Evolutionary conservation across 2,888 invertebrate genomes (phyloP), one percentile per base, ranked within the genome.

Genomic region (Gari tellinella): DNA sequence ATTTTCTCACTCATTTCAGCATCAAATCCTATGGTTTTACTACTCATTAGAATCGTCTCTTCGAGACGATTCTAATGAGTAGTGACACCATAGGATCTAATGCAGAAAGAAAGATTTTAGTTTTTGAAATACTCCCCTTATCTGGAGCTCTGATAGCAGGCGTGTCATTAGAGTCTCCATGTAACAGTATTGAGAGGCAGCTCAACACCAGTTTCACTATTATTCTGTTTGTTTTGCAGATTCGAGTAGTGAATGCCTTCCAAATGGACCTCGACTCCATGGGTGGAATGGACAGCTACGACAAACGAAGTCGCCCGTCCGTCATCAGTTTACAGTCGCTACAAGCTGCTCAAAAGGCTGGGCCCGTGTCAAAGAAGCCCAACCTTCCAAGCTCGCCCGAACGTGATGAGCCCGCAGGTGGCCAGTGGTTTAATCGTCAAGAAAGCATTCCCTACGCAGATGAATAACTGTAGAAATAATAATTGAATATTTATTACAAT

Each of bases 161-260:
- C n/a, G n/a, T n/a, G n/a, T n/a, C n/a, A n/a, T n/a, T n/a, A n/a
- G n/a, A n/a, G n/a, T n/a, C n/a, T n/a, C n/a, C n/a, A n/a, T n/a
- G n/a, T n/a, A n/a, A n/a, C n/a, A n/a, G n/a, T n/a, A n/a, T n/a
- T n/a, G n/a, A n/a, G n/a, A n/a, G n/a, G n/a, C n/a, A n/a, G n/a
- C n/a, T n/a, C n/a, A n/a, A n/a, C n/a, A n/a, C n/a, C n/a, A n/a
- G n/a, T n/a, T n/a, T n/a, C 8, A 15, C 12, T 15, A 14, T 5
- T 52, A 17, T 62, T n/a, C 31, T 43, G 25, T 61, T 68, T 83
- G 63, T 85, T 65, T 81, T 91, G 93, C 96, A 99, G 99, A 99
- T 99, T 94, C 98, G 99, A 94, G 99, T 99, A 94, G 99, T 99
- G 94, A 99, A 99, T 94, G 99, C 99, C 94, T 99, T 99, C 95